These are phyloP conservation scores for Lycopodina hypogea DNA, from an alignment of 37 sponge, comb jelly and placozoan species.

Conservation along the genomic window DNA sequence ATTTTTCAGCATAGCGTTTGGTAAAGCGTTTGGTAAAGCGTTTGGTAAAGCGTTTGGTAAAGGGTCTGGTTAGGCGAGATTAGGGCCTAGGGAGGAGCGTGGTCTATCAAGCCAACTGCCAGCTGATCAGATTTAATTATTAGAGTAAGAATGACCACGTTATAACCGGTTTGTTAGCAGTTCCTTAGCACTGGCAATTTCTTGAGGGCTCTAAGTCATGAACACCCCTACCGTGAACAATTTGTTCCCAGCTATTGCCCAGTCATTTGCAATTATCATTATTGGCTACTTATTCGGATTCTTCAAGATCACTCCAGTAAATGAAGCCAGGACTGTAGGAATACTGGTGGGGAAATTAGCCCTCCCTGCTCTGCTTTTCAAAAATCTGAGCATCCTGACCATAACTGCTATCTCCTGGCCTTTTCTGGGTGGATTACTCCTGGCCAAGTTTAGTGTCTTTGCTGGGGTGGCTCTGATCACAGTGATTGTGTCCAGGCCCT, in stretches of 20 bases:
- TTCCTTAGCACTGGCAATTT: too few relatives aligned
- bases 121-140: too few relatives aligned
- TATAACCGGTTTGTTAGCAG: too few relatives aligned
- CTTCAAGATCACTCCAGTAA: slow-evolving; percentile 50
- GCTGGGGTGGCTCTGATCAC: slow-evolving; percentile 33
- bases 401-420: slow-evolving; percentile 53
- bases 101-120: too few relatives aligned
- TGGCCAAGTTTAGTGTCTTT: slow-evolving; percentile 61
- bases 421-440: slow-evolving; percentile 55
- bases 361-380: slow-evolving; percentile 61
- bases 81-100: too few relatives aligned
- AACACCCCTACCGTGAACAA: slow-evolving; percentile 16
- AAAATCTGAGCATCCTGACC: slow-evolving; percentile 56
- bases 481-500: slow-evolving; percentile 27
- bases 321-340: slow-evolving; percentile 48
- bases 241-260: slow-evolving; percentile 66
- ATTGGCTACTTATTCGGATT: slow-evolving; percentile 66
- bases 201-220: too few relatives aligned
- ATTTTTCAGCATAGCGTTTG: too few relatives aligned
- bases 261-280: slow-evolving; percentile 60
- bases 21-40: too few relatives aligned
- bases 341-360: slow-evolving; percentile 54
- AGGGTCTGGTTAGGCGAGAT: too few relatives aligned
- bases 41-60: too few relatives aligned
- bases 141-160: too few relatives aligned